Evolutionary conservation across 2,113 vertebrate genomes (phyloP), one percentile per base, ranked within the genome.

Genomic region (Halcyon malimbica): DNA sequence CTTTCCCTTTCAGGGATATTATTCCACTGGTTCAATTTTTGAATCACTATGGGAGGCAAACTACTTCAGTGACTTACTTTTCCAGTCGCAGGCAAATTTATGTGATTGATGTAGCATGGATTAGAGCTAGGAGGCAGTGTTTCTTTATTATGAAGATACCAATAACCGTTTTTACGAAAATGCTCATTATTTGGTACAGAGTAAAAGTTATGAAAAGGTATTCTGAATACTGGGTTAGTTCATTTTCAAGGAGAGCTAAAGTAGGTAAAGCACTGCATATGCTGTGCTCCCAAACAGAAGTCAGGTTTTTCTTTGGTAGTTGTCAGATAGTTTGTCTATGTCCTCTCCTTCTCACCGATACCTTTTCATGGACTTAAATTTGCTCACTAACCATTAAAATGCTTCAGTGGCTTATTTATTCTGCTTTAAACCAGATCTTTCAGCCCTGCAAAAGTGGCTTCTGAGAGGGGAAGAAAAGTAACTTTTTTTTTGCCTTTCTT

Each of bases 101-200:
- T 5, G 14, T 50, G 42, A 6, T 56, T 50, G 57, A 17, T 90
- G 57, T 71, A 81, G 46, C 37, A 18, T 56, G 48, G 28, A 5
- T 39, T 69, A 89, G 83, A 91, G 80, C 83, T 94, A 96, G 96
- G 94, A 96, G 93, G 93, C 95, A 96, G 70, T 96, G 84, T 96
- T 95, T 95, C 83, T 89, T 94, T 68, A 60, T 28, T 82, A 42
- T 87, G 74, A 69, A 63, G 39, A 24, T 56, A 13, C 33, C 68
- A 46, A 29, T n/a, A 60, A 29, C 28, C n/a, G 14, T 68, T 92
- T 85, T 87, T n/a, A 60, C 8, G 68, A 10, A 16, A 17, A 31
- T 28, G 10, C 41, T 44, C 42, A 71, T 48, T 31, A 46, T 28
- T 84, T 56, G 31, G 0, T 24, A 35, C 53, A 84, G 37, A 87